phyloP scores from a whole-genome alignment of 2,888 invertebrate genomes.

The Gymnosoma rotundatum region DNA sequence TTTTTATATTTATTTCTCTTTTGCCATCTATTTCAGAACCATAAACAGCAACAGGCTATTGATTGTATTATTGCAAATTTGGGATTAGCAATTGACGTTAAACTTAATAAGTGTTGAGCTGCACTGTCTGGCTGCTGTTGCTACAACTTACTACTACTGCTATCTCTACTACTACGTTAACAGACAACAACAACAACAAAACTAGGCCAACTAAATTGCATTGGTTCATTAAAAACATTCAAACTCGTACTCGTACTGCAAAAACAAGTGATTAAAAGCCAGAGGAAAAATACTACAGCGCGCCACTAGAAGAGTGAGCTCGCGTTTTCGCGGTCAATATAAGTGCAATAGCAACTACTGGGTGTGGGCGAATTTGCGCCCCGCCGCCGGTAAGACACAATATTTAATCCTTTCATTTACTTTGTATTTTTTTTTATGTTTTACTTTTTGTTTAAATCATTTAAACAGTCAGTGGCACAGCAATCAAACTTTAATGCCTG shows the following conservation, averaged over 20 bases:
- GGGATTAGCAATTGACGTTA: conserved; percentile 33
- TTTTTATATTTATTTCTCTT: not conserved
- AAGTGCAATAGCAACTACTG: conserved; percentile 83
- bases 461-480: conserved; percentile 12
- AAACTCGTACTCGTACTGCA: not conserved
- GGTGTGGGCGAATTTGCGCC: conserved; percentile 83
- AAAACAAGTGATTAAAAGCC: conserved; percentile 46
- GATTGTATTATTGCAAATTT: conserved; percentile 44
- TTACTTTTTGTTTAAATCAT: conserved; percentile 12
- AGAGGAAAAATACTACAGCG: conserved; percentile 72
- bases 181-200: conserved; percentile 21
- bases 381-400: conserved; percentile 81
- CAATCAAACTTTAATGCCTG: conserved; percentile 38
- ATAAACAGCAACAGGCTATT: conserved; percentile 50
- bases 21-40: conserved; percentile 51
- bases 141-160: not conserved
- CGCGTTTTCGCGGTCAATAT: conserved; percentile 80
- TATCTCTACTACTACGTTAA: not conserved
- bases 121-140: conserved; percentile 1
- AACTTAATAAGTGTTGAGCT: conserved; percentile 54
- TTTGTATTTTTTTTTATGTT: not conserved
- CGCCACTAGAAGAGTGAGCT: conserved; percentile 77
- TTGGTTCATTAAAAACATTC: not conserved
- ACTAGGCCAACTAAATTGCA: conserved; percentile 34
- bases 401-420: conserved; percentile 50